These are phyloP conservation scores for Stylophora pistillata DNA, from an alignment of 64 coral and sea anemone species.

Conservation along the genomic window DNA sequence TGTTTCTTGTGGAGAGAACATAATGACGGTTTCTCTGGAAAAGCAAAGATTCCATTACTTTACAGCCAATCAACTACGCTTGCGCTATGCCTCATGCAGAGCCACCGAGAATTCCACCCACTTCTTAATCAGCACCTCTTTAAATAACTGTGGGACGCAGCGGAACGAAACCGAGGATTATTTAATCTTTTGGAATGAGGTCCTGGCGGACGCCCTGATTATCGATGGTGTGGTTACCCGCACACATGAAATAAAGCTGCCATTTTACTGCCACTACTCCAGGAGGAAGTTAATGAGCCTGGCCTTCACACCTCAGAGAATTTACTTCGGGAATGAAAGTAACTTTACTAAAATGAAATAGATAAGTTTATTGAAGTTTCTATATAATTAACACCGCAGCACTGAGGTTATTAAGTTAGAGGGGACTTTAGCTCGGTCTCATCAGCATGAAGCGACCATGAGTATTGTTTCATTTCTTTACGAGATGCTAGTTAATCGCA, in stretches of 20 bases:
- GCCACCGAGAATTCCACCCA: constrained; percentile 65
- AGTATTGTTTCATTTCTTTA: no score
- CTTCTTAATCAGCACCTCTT: constrained; percentile 43
- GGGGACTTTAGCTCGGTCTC: no score
- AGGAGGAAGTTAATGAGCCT: neutral
- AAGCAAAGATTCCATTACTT: constrained; percentile 37
- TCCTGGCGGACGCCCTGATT: constrained; percentile 19
- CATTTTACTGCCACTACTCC: constrained; percentile 72
- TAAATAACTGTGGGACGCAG: constrained; percentile 68
- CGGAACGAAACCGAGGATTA: constrained; percentile 56
- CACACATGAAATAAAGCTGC: constrained; percentile 33
- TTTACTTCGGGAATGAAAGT: constrained; percentile 20
- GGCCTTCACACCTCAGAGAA: neutral
- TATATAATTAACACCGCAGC: no score
- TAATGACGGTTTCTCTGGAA: constrained; percentile 49
- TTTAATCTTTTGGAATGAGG: constrained; percentile 54
- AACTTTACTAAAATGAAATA: neutral
- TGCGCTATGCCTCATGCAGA: constrained; percentile 33
- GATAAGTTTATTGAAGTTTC: neutral
- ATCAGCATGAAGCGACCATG: no score
- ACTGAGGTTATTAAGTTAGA: no score
- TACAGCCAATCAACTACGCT: constrained; percentile 25
- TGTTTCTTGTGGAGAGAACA: constrained; percentile 25
- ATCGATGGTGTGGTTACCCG: constrained; percentile 60
- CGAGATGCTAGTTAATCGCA: no score